phyloP scores from a whole-genome alignment of 2,888 invertebrate species.

The Acleris literana region DNA sequence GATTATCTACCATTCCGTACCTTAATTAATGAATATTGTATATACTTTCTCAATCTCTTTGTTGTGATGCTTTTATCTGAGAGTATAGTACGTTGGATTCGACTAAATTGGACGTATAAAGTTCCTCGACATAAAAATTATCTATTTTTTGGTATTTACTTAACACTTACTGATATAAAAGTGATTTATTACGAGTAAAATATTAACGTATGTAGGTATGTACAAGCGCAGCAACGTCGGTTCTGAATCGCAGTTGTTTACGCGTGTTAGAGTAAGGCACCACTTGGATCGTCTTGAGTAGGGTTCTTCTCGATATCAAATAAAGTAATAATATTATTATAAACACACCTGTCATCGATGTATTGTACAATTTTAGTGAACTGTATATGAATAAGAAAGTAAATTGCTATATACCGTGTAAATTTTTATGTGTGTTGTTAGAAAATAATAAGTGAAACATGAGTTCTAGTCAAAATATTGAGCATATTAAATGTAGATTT shows the following conservation, averaged over 20 bases:
- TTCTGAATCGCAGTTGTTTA: constrained; percentile 66
- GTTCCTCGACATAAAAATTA: constrained; percentile 36
- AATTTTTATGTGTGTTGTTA: constrained; percentile 79
- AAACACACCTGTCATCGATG: constrained; percentile 70
- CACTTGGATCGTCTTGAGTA: constrained; percentile 46
- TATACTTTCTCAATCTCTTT: constrained; percentile 33
- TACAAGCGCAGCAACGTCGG: constrained; percentile 54
- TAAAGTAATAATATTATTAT: constrained; percentile 32
- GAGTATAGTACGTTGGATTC: constrained; percentile 35
- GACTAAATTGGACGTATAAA: constrained; percentile 32
- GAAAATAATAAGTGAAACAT: constrained; percentile 79
- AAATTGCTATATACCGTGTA: constrained; percentile 78
- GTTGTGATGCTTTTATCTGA: constrained; percentile 34
- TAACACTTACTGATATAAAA: constrained; percentile 43
- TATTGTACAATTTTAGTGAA: constrained; percentile 79
- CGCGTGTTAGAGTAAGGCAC: constrained; percentile 53
- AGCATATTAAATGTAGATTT: constrained; percentile 81
- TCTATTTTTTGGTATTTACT: constrained; percentile 42
- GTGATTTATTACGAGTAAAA: constrained; percentile 47
- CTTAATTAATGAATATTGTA: constrained; percentile 42
- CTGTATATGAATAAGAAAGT: constrained; percentile 77
- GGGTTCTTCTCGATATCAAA: constrained; percentile 43
- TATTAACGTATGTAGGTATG: constrained; percentile 45
- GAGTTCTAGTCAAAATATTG: constrained; percentile 84
- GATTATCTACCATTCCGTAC: constrained; percentile 63